Base-by-base conservation (phyloP, 2,888 invertebrate genomes). In the Polymixis lichenea region DNA sequence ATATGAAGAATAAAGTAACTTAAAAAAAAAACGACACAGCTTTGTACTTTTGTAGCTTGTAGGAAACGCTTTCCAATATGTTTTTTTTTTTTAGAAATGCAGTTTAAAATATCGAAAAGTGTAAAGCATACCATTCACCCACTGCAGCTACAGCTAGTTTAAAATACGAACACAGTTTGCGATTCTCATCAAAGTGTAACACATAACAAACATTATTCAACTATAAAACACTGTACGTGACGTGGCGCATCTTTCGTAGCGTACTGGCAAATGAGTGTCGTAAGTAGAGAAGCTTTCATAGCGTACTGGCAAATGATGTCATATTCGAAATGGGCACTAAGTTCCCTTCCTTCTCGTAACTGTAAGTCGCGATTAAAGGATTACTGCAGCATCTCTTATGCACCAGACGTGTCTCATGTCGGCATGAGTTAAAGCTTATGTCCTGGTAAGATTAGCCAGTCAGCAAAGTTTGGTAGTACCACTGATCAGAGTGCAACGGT, bases 261-360 rank as follows among this genome's bases (percentile, higher is more conserved):
- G 56, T 28, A 68, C 68, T 51, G 7, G 46, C 0, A 38, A 75
- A 56, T 38, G 15, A 7, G 3, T 38, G 49, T 58, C 19, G 1
- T 65, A 51, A 77, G 75, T 75, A 49, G 65, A 75, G 64, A 15
- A 56, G 49, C 55, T 49, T 77, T 49, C 49, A 15, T 7, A 56
- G 38, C 77, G 55, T 77, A 66, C 75, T 66, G 46, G 25, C 19
- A 55, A 64, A 53, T 75, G 58, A 69, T 67, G 55, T 79, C 80
- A 60, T 49, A 38, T 49, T 53, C 46, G 13, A 19, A 32, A 22
- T 62, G 32, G 65, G 53, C 53, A 53, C 38, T 68, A 61, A 32
- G 46, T 68, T 46, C 22, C 49, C 19, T 22, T 22, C 32, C 11
- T 32, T 38, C 32, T 70, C 46, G 13, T 46, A n/a, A 28, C 53